These are phyloP conservation scores for Anarsia innoxiella DNA, from an alignment of 2,888 invertebrate genomes.

Conservation along the genomic window DNA sequence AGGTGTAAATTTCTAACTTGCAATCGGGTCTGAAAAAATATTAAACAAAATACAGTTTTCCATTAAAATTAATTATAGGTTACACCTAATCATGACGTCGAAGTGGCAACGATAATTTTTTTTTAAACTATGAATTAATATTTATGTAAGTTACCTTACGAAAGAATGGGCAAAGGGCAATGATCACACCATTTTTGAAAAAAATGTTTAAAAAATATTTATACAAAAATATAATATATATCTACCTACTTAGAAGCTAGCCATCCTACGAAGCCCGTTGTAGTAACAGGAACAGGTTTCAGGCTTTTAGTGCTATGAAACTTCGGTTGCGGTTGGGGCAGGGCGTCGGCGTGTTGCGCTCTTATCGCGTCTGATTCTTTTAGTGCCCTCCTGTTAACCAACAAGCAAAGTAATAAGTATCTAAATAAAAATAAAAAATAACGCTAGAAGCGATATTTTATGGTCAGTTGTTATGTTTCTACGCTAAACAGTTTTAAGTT, in stretches of 20 bases:
- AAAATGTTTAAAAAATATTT: too few species aligned
- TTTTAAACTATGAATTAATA: too few species aligned
- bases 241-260: constrained; percentile 49
- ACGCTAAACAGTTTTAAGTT: not conserved
- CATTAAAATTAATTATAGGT: not conserved
- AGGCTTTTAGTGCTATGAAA: constrained; percentile 34
- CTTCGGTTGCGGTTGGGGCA: constrained; percentile 31
- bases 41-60: constrained; percentile 6
- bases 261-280: constrained; percentile 58
- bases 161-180: too few species aligned
- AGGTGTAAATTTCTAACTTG: constrained; percentile 55
- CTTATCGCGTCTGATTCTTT: constrained; percentile 39
- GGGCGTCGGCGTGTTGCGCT: constrained; percentile 31
- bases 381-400: constrained; percentile 34
- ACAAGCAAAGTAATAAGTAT: not conserved
- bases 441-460: not conserved
- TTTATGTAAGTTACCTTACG: too few species aligned
- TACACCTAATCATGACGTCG: too few species aligned
- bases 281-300: constrained; percentile 59
- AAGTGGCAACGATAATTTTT: too few species aligned
- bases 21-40: constrained; percentile 57
- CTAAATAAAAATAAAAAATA: not conserved
- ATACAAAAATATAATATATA: too few species aligned
- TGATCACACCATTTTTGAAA: too few species aligned
- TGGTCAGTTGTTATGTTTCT: not conserved